These are phyloP conservation scores for Ochropacha duplaris DNA, from an alignment of 2,888 invertebrate genomes.

Conservation along the genomic window DNA sequence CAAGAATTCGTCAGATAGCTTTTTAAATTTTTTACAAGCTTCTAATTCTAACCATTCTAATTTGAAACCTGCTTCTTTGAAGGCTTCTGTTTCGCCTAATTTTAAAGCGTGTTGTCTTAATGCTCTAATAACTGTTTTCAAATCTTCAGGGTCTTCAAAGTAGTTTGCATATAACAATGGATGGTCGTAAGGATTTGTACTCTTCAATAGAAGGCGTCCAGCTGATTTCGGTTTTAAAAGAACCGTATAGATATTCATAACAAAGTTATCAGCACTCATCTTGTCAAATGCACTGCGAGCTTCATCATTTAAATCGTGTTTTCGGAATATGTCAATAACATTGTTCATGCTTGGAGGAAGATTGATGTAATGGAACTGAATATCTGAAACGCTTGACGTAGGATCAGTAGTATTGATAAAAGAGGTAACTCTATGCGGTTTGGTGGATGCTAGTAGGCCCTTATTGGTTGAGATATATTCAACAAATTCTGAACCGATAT, in stretches of 20 bases:
- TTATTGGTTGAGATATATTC: constrained; percentile 72
- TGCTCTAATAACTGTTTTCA: constrained; percentile 49
- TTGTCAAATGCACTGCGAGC: constrained; percentile 38
- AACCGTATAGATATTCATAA: constrained; percentile 78
- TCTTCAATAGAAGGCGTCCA: constrained; percentile 86
- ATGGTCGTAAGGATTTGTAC: constrained; percentile 85
- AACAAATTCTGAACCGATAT: constrained; percentile 50
- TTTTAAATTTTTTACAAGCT: constrained; percentile 46
- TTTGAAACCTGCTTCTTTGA: constrained; percentile 47
- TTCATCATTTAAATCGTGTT: constrained; percentile 48
- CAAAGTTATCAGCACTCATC: constrained; percentile 45
- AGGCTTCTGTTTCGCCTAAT: constrained; percentile 48
- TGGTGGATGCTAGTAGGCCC: constrained; percentile 73
- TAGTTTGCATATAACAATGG: constrained; percentile 86
- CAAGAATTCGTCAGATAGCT: constrained; percentile 44
- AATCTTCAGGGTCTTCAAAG: constrained; percentile 80
- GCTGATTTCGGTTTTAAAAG: constrained; percentile 86
- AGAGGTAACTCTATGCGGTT: constrained; percentile 54
- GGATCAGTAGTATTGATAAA: constrained; percentile 59
- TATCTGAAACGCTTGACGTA: constrained; percentile 49
- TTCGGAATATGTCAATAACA: constrained; percentile 43
- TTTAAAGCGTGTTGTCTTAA: constrained; percentile 43
- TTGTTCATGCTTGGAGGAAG: constrained; percentile 45
- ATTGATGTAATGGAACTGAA: constrained; percentile 55
- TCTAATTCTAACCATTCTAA: constrained; percentile 54